Conservation (phyloP, 1,140 invertebrate species). For the Magallana gigas region DNA sequence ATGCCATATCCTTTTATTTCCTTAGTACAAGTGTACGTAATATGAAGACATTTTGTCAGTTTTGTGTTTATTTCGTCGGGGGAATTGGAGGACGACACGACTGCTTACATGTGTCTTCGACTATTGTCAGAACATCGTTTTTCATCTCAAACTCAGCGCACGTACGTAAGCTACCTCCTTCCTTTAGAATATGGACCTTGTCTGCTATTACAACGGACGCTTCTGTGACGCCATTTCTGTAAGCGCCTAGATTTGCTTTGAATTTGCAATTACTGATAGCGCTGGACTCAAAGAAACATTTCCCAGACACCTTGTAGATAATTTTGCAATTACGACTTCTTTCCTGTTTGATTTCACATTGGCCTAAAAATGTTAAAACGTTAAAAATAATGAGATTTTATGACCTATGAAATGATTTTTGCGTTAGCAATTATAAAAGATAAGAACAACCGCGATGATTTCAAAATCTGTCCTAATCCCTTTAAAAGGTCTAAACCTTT, state of each 20-base stretch:
- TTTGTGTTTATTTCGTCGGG: no score
- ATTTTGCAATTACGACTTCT: constrained; percentile 7
- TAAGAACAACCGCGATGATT: no score
- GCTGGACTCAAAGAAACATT: constrained; percentile 40
- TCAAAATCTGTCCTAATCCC: no score
- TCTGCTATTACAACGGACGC: neutral
- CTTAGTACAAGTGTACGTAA: no score
- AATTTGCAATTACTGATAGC: constrained; percentile 18
- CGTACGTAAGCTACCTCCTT: neutral
- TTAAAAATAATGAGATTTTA: neutral
- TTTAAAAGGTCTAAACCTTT: no score
- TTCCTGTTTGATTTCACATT: constrained; percentile 28
- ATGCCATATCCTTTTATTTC: no score
- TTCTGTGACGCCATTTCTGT: neutral
- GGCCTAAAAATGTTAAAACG: constrained; percentile 15
- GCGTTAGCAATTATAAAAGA: neutral
- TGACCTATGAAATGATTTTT: neutral
- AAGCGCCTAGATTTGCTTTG: neutral
- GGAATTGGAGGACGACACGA: no score
- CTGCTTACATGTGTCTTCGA: constrained; percentile 26
- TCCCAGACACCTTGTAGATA: constrained; percentile 14
- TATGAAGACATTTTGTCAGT: no score
- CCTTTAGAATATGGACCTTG: neutral
- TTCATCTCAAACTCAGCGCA: constrained; percentile 40
- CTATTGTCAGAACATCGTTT: neutral